A percentile compares a stretch with the other conserved stretches of the same genome.
Conservation (phyloP, 2,797 vertebrate genomes). For the Sebastes dallii region DNA sequence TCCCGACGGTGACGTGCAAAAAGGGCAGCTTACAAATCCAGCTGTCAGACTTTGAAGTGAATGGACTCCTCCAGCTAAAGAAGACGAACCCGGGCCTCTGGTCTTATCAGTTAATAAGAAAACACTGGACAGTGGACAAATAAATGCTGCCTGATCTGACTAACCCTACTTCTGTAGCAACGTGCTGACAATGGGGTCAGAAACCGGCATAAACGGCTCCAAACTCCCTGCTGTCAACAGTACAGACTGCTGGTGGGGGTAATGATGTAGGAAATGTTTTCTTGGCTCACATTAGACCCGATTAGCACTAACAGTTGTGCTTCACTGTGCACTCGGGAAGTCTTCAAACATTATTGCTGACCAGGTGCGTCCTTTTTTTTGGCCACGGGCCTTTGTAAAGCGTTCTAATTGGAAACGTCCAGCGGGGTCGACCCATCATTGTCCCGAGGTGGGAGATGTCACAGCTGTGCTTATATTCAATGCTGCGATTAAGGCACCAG, state of each 20-base stretch:
- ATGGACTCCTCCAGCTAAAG: background rate
- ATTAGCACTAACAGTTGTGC: slow-evolving; percentile 25
- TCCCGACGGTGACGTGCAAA: slow-evolving; percentile 16
- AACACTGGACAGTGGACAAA: background rate
- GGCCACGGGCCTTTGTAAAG: background rate
- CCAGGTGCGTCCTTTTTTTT: slow-evolving; percentile 6
- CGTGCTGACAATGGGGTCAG: background rate
- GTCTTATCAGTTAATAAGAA: background rate
- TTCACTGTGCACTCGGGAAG: slow-evolving; percentile 20
- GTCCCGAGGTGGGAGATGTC: background rate
- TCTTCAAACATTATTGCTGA: slow-evolving; percentile 16
- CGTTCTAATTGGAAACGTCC: background rate
- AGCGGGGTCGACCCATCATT: background rate
- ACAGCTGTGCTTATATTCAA: background rate
- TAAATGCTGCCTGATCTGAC: background rate
- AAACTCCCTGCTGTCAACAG: slow-evolving; percentile 15
- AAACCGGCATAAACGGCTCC: slow-evolving; percentile 11
- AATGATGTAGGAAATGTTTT: slow-evolving; percentile 60
- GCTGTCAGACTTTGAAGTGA: slow-evolving; percentile 27
- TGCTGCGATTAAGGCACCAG: too few relatives aligned
- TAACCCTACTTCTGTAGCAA: background rate
- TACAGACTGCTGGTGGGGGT: slow-evolving; percentile 26
- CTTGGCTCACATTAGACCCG: slow-evolving; percentile 28
- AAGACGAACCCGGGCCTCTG: background rate
- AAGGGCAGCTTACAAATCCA: slow-evolving; percentile 32